Percentiles rank a stretch among this genome's conserved stretches.
Conservation (phyloP, 2,113 vertebrate genomes). For the Dasyornis broadbenti region DNA sequence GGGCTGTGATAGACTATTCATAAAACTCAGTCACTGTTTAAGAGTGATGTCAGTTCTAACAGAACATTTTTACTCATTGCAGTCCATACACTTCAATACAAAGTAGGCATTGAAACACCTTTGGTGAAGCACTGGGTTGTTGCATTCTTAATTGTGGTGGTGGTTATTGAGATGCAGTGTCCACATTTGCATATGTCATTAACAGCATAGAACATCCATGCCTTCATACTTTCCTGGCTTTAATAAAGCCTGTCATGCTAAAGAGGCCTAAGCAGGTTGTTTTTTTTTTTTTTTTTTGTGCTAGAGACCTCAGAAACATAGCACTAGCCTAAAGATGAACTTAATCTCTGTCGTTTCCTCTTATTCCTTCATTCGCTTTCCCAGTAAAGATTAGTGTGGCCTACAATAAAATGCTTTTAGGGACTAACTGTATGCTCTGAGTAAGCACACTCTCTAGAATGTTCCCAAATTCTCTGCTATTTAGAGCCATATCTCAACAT, state of each 20-base stretch:
- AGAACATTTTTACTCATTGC: neutral
- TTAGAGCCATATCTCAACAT: neutral
- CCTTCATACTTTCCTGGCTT: neutral
- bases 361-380: neutral
- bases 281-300: neutral
- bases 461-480: neutral
- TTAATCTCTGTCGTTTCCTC: neutral
- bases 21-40: neutral
- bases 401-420: neutral
- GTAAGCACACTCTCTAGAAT: neutral
- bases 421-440: neutral
- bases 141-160: neutral
- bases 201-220: neutral
- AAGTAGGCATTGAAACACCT: neutral
- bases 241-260: neutral
- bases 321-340: neutral
- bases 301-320: neutral
- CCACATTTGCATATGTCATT: neutral
- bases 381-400: neutral
- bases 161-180: neutral
- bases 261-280: neutral
- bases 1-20: neutral
- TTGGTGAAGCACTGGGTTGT: neutral
- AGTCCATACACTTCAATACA: neutral
- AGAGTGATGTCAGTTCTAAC: neutral